Percentiles rank a stretch among this genome's conserved stretches.
Conservation (phyloP, 1,140 invertebrate species). For the Mercenaria mercenaria region DNA sequence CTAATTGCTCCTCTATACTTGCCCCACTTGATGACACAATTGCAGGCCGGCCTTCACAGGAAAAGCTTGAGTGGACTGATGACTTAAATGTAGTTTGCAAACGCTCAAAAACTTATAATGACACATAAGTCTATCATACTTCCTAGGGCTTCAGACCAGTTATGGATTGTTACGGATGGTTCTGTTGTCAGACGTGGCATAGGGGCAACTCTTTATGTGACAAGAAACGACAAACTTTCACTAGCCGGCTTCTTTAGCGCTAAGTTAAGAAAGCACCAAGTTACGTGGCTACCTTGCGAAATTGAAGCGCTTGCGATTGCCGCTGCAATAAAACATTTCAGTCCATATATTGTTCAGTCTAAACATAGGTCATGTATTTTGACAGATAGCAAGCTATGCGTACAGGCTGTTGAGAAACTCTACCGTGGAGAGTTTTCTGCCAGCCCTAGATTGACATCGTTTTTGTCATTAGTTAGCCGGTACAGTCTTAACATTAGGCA, state of each 20-base stretch:
- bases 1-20: slow-evolving; percentile 48
- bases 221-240: neutral
- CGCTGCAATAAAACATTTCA: slow-evolving; percentile 31
- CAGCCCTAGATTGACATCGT: slow-evolving; percentile 64
- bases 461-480: slow-evolving; percentile 48
- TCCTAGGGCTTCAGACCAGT: neutral
- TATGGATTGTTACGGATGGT: slow-evolving; percentile 54
- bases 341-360: slow-evolving; percentile 54
- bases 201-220: slow-evolving; percentile 28
- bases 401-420: slow-evolving; percentile 67
- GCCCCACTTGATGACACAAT: slow-evolving; percentile 65
- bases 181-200: slow-evolving; percentile 4
- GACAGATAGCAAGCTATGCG: slow-evolving; percentile 66
- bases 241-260: slow-evolving; percentile 40
- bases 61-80: slow-evolving; percentile 24
- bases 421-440: slow-evolving; percentile 69
- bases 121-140: slow-evolving; percentile 25
- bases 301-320: slow-evolving; percentile 20
- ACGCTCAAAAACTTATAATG: slow-evolving; percentile 5
- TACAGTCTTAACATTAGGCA: neutral
- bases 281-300: slow-evolving; percentile 32
- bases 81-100: slow-evolving; percentile 17
- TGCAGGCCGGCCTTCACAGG: slow-evolving; percentile 59
- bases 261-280: slow-evolving; percentile 30
- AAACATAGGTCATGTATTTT: slow-evolving; percentile 1